These are phyloP conservation scores for Sphaerophoria taeniata DNA, from an alignment of 2,888 invertebrate species.

Conservation along the genomic window DNA sequence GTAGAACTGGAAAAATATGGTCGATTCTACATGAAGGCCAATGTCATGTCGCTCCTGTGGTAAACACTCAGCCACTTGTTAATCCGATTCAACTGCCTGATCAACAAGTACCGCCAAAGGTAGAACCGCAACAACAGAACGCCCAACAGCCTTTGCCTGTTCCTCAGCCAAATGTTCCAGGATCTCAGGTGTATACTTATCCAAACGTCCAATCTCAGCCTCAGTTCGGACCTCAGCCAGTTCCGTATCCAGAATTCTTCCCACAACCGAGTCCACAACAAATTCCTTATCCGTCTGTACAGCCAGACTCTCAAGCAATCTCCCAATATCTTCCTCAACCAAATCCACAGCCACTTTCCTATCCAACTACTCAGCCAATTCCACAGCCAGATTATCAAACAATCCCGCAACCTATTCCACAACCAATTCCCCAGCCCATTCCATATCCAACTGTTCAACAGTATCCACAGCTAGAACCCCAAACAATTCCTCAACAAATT, in stretches of 20 bases:
- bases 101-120: background rate
- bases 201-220: no score
- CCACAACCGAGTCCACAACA: no score
- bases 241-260: no score
- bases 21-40: constrained; percentile 42
- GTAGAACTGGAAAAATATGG: constrained; percentile 45
- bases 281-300: no score
- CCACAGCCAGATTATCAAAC: background rate
- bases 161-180: background rate
- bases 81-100: no score
- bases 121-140: background rate
- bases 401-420: background rate
- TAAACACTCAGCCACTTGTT: background rate
- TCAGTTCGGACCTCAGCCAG: no score
- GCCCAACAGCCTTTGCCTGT: background rate
- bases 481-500: background rate
- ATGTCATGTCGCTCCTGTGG: constrained; percentile 7
- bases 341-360: background rate
- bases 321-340: background rate
- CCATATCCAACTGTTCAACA: background rate
- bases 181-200: no score
- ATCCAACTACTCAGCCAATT: background rate
- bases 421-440: background rate
- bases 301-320: no score
- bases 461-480: background rate